Evolutionary conservation across 2,113 vertebrate species (phyloP).

Genomic region (Cercopithecus mona): DNA sequence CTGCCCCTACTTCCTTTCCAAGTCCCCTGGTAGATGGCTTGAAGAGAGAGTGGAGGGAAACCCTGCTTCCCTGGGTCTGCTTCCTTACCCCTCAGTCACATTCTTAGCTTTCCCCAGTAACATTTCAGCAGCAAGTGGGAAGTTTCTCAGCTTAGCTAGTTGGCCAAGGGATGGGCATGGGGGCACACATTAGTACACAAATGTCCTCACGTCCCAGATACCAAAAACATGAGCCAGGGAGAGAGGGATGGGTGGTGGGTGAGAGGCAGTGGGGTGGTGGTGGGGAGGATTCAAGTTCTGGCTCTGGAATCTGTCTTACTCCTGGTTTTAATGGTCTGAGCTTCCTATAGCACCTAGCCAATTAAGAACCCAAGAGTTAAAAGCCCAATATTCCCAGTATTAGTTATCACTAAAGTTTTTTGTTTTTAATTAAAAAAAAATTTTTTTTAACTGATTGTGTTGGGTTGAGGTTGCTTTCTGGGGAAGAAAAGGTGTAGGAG

Average conservation of each 20-base stretch:
- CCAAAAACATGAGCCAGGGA: not conserved
- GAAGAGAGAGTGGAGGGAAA: constrained; percentile 33
- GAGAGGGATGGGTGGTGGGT: not conserved
- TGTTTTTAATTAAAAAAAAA: not conserved
- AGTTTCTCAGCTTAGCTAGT: not conserved
- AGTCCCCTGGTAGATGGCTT: not conserved
- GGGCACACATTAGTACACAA: not conserved
- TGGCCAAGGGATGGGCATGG: not conserved
- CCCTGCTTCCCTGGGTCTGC: not conserved
- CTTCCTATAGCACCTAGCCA: not conserved
- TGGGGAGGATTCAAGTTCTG: not conserved
- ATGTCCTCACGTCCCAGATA: not conserved
- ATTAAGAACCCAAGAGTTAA: not conserved
- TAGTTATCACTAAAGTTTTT: not conserved
- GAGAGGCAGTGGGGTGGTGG: not conserved
- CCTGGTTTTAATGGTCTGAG: not conserved
- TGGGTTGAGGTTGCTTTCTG: not conserved
- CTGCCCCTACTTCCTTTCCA: constrained; percentile 35
- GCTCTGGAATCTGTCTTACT: not conserved
- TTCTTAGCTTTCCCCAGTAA: not conserved
- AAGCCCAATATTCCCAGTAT: not conserved
- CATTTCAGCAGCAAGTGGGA: not conserved
- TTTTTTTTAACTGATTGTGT: not conserved
- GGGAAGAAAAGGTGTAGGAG: not conserved
- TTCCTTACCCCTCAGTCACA: not conserved